phyloP scores from a whole-genome alignment of 2,797 vertebrate species.

The Microtus californicus region DNA sequence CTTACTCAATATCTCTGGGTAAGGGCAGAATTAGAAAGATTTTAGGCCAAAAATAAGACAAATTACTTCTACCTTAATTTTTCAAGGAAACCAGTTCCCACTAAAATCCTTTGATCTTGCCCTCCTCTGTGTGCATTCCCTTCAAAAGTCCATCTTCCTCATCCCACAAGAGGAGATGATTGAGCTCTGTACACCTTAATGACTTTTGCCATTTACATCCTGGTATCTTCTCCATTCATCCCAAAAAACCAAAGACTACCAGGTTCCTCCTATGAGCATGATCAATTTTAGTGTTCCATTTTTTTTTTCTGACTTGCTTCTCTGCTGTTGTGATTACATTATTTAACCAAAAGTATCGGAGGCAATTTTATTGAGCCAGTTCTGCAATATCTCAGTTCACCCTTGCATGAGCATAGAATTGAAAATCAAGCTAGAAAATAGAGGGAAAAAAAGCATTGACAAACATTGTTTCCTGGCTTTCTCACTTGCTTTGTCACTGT shows the following conservation, averaged over 20 bases:
- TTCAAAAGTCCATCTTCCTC: background rate
- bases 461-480: background rate
- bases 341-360: background rate
- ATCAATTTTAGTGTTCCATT: background rate
- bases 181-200: background rate
- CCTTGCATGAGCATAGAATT: background rate
- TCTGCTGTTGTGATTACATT: background rate
- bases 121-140: too few relatives aligned
- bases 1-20: background rate
- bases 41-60: background rate
- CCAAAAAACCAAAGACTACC: background rate
- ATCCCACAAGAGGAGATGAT: background rate
- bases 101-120: background rate
- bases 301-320: background rate
- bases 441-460: background rate
- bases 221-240: background rate
- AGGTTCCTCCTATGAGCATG: background rate
- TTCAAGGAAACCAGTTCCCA: background rate
- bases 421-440: background rate
- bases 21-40: background rate
- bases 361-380: background rate
- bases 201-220: background rate
- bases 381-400: background rate
- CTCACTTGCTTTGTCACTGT: background rate
- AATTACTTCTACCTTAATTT: too few relatives aligned